Conservation (phyloP, 1,140 invertebrate genomes). For the Magallana ariakensis region DNA sequence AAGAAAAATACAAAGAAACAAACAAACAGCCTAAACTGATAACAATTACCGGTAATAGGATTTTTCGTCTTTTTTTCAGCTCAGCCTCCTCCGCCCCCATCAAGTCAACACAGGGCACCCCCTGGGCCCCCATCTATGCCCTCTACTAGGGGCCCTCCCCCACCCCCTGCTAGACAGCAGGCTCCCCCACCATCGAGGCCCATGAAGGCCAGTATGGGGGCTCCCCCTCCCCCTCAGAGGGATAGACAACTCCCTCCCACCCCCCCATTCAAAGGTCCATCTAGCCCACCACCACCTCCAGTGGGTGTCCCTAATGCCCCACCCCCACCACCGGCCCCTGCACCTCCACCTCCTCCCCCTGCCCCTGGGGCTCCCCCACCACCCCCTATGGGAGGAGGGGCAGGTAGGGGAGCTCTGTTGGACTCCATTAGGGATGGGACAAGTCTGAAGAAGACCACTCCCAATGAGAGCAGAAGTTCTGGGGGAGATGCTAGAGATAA, state of each 20-base stretch:
- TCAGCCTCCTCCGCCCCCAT: slow-evolving; percentile 47
- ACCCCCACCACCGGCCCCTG: slow-evolving; percentile 39
- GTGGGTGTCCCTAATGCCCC: neutral
- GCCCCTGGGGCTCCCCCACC: slow-evolving; percentile 28
- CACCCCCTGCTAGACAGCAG: slow-evolving; percentile 6
- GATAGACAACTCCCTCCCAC: slow-evolving; percentile 3
- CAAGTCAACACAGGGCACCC: slow-evolving; percentile 29
- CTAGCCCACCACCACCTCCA: slow-evolving; percentile 35
- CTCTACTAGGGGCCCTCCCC: slow-evolving; percentile 18
- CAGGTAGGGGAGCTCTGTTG: slow-evolving; percentile 50
- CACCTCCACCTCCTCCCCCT: slow-evolving; percentile 45
- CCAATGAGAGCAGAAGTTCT: neutral
- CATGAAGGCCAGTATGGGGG: neutral
- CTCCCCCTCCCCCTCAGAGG: slow-evolving; percentile 29
- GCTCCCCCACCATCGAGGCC: neutral
- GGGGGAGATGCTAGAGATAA: slow-evolving; percentile 83
- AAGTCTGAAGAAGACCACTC: slow-evolving; percentile 42
- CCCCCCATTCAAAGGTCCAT: slow-evolving; percentile 13
- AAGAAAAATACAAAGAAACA: no score
- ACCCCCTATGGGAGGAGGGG: slow-evolving; percentile 24
- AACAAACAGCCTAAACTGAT: no score
- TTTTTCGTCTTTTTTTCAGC: slow-evolving; percentile 11
- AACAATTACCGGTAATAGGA: no score
- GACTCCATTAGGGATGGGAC: slow-evolving; percentile 52
- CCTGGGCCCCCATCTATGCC: slow-evolving; percentile 38